Conservation (phyloP, 1,140 invertebrate species). For the Batillaria attramentaria region DNA sequence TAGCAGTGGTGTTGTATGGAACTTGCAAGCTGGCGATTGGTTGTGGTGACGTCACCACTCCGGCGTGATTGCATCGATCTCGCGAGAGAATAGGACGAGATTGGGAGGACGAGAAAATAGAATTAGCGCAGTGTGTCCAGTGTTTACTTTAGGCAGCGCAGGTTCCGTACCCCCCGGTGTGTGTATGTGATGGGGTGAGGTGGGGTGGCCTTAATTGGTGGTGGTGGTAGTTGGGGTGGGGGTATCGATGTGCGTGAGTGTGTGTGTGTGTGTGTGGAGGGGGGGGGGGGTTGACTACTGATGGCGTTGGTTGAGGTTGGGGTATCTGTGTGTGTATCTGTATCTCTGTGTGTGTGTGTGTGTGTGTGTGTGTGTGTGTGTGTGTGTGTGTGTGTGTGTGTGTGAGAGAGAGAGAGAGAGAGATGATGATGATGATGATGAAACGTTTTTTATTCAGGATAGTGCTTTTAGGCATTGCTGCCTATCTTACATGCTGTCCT, state of each 20-base stretch:
- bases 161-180: not conserved
- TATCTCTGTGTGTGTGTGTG: constrained; percentile 1
- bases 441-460: too few species aligned
- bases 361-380: constrained; percentile 9
- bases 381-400: constrained; percentile 10
- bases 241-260: not conserved
- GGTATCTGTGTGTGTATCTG: not conserved
- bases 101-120: not conserved
- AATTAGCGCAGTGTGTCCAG: not conserved
- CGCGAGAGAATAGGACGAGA: not conserved
- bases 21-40: too few species aligned
- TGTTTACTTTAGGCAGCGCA: not conserved
- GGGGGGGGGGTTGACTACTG: not conserved
- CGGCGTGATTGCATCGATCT: too few species aligned
- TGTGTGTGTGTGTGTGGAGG: constrained; percentile 3
- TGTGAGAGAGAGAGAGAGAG: not conserved
- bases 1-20: too few species aligned
- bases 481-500: too few species aligned
- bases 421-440: too few species aligned
- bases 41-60: too few species aligned
- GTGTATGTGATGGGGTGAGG: not conserved
- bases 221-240: not conserved
- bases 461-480: too few species aligned
- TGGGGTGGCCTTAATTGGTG: too few species aligned
- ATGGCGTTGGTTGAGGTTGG: too few species aligned